phyloP scores from a whole-genome alignment of 1,140 invertebrate genomes.

The Andrena cerasifolii region DNA sequence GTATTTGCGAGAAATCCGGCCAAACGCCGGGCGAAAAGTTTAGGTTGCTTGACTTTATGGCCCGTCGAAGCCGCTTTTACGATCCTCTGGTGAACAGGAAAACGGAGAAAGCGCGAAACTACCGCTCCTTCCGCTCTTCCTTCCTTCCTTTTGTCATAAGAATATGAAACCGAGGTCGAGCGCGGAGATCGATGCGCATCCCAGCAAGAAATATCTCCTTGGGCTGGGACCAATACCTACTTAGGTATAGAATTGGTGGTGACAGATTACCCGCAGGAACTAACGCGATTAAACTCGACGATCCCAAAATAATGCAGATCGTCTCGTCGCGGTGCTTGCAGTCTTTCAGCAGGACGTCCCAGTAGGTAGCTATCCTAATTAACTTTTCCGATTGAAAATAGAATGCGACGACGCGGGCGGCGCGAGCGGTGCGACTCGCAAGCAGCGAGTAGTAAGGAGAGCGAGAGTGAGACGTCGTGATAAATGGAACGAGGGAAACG shows the following conservation, averaged over 20 bases:
- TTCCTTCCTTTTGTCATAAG: not conserved
- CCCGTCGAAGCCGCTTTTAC: conserved; percentile 1
- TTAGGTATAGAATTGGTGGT: too few relatives aligned
- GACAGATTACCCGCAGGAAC: not conserved
- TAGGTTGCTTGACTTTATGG: not conserved
- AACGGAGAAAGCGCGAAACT: conserved; percentile 2
- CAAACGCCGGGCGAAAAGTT: not conserved
- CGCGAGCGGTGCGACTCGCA: too few relatives aligned
- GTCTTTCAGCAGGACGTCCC: too few relatives aligned
- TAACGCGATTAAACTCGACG: conserved; percentile 22
- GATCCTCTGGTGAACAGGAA: not conserved
- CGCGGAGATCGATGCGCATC: not conserved
- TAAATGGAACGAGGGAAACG: not conserved
- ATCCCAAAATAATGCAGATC: too few relatives aligned
- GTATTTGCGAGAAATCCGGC: not conserved
- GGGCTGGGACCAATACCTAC: not conserved
- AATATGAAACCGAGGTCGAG: not conserved
- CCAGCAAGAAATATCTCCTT: not conserved
- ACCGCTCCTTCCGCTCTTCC: not conserved
- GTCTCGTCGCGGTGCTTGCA: too few relatives aligned
- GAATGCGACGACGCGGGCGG: conserved; percentile 23
- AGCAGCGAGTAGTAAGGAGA: too few relatives aligned
- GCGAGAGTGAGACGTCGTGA: conserved; percentile 33
- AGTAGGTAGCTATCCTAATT: too few relatives aligned
- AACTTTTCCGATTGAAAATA: conserved; percentile 17